Evolutionary conservation across 2,888 invertebrate genomes (phyloP).

Genomic region (Pseudococcus longispinus): DNA sequence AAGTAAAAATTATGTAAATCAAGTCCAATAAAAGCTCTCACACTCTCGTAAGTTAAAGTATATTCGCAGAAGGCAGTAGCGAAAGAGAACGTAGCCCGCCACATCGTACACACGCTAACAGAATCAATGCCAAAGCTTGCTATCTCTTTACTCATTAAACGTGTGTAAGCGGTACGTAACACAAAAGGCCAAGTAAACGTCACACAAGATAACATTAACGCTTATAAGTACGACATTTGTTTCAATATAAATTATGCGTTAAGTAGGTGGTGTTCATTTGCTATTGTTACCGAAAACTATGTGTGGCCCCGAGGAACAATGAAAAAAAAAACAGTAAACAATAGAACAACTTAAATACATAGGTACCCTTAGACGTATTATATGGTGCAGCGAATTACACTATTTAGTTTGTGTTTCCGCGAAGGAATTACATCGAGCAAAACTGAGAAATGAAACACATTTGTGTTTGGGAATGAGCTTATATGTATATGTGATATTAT

Average conservation of each 20-base stretch:
- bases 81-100: neutral
- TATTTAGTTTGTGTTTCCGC: neutral
- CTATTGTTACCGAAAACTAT: neutral
- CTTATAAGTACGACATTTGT: conserved; percentile 1
- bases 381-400: neutral
- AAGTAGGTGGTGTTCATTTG: conserved; percentile 28
- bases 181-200: conserved; percentile 31
- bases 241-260: conserved; percentile 22
- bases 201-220: conserved; percentile 22
- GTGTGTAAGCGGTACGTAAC: conserved; percentile 16
- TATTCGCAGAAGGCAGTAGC: neutral
- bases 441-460: neutral
- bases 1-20: conserved; percentile 28
- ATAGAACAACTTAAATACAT: conserved; percentile 8
- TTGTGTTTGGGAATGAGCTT: neutral
- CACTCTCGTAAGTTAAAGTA: neutral
- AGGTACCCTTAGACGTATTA: neutral
- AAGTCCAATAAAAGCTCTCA: conserved; percentile 1
- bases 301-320: neutral
- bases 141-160: conserved; percentile 13
- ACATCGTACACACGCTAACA: neutral
- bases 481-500: neutral
- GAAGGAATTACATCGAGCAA: neutral
- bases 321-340: neutral
- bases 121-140: conserved; percentile 23